phyloP scores from a whole-genome alignment of 2,888 invertebrate species.

The Dendrolimus houi region DNA sequence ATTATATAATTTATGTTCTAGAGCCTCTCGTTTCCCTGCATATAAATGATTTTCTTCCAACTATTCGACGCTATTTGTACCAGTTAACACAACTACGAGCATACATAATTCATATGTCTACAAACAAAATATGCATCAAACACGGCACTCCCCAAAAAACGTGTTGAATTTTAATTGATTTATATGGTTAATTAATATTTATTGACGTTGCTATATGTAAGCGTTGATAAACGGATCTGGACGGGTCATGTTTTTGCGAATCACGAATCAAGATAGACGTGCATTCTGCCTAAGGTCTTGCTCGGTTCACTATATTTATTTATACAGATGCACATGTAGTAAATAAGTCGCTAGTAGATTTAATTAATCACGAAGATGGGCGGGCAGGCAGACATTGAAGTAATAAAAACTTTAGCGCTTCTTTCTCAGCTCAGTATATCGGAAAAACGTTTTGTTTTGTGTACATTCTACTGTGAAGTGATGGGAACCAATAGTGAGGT shows the following conservation, averaged over 20 bases:
- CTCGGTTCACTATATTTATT: conserved; percentile 25
- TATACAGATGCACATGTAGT: conserved; percentile 1
- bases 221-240: conserved; percentile 8
- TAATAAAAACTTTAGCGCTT: too few species aligned
- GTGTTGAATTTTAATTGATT: conserved; percentile 26
- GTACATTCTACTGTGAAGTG: too few species aligned
- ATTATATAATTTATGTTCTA: too few species aligned
- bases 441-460: too few species aligned
- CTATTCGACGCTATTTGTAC: too few species aligned
- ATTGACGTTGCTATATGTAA: conserved; percentile 12
- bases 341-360: neutral
- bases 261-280: conserved; percentile 24
- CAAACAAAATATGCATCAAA: neutral
- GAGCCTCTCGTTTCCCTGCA: too few species aligned
- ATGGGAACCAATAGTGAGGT: too few species aligned
- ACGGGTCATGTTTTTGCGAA: conserved; percentile 23
- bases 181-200: conserved; percentile 24
- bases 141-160: conserved; percentile 12
- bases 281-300: conserved; percentile 32
- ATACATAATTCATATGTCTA: neutral
- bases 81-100: too few species aligned
- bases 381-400: too few species aligned
- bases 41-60: too few species aligned
- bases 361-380: neutral
- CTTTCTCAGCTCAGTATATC: too few species aligned